Evolutionary conservation across 64 coral and sea anemone genomes (phyloP).

Genomic region (Montipora sp.): DNA sequence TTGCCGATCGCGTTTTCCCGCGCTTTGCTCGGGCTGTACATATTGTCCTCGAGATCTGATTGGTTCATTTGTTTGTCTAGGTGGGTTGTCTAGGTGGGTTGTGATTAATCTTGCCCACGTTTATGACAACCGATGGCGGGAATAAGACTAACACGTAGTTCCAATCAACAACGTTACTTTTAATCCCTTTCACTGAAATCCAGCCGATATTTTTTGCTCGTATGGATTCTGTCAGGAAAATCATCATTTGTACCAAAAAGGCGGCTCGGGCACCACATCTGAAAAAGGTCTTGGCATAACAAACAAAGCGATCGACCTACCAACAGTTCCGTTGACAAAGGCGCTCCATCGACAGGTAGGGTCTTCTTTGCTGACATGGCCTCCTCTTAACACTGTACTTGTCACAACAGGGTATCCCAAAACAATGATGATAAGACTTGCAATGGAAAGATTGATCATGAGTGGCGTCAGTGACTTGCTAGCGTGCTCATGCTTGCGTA

Average conservation of each 20-base stretch:
- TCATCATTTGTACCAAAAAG: neutral
- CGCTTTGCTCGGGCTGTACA: too few relatives aligned
- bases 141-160: too few relatives aligned
- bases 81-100: too few relatives aligned
- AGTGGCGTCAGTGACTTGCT: conserved; percentile 15
- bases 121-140: too few relatives aligned
- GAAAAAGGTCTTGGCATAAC: neutral
- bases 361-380: neutral
- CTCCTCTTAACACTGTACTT: neutral
- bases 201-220: neutral
- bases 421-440: conserved; percentile 28
- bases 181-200: too few relatives aligned
- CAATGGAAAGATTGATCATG: conserved; percentile 36
- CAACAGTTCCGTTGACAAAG: conserved; percentile 57
- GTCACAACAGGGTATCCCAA: conserved; percentile 52
- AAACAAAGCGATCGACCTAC: neutral
- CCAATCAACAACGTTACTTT: too few relatives aligned
- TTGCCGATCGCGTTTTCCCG: too few relatives aligned
- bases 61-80: too few relatives aligned
- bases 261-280: too few relatives aligned
- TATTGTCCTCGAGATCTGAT: too few relatives aligned
- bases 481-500: neutral
- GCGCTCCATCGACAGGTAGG: conserved; percentile 19
- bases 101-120: too few relatives aligned
- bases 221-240: neutral